Conservation (phyloP, 2,113 vertebrate species). For the Coptodon rendalli region DNA sequence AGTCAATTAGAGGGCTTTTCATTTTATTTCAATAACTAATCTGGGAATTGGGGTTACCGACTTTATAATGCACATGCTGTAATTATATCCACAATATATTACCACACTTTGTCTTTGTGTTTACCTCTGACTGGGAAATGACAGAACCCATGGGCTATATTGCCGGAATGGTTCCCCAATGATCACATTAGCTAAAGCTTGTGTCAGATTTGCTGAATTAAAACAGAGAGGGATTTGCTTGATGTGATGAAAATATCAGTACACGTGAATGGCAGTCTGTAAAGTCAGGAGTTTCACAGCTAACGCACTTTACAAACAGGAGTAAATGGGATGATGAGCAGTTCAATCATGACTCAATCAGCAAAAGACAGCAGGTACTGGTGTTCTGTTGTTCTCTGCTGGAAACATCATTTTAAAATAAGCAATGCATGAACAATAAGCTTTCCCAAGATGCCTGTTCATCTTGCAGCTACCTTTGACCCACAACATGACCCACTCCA, state of each 20-base stretch:
- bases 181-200: not conserved
- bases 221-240: not conserved
- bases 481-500: not conserved
- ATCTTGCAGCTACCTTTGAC: conserved; percentile 32
- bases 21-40: conserved; percentile 84
- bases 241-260: conserved; percentile 9
- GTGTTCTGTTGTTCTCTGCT: not conserved
- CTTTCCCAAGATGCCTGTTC: not conserved
- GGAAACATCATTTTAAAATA: conserved; percentile 11
- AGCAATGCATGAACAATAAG: not conserved
- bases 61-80: conserved; percentile 43
- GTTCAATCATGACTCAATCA: not conserved
- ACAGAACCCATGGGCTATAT: not conserved
- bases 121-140: conserved; percentile 36
- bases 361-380: not conserved
- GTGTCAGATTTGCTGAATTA: not conserved
- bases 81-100: conserved; percentile 58
- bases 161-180: not conserved
- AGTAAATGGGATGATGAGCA: not conserved
- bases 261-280: not conserved
- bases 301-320: not conserved
- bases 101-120: conserved; percentile 40
- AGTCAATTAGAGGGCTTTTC: conserved; percentile 85
- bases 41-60: conserved; percentile 60
- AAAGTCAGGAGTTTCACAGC: not conserved